Conservation (phyloP, 2,113 vertebrate genomes). For the Acinonyx jubatus region DNA sequence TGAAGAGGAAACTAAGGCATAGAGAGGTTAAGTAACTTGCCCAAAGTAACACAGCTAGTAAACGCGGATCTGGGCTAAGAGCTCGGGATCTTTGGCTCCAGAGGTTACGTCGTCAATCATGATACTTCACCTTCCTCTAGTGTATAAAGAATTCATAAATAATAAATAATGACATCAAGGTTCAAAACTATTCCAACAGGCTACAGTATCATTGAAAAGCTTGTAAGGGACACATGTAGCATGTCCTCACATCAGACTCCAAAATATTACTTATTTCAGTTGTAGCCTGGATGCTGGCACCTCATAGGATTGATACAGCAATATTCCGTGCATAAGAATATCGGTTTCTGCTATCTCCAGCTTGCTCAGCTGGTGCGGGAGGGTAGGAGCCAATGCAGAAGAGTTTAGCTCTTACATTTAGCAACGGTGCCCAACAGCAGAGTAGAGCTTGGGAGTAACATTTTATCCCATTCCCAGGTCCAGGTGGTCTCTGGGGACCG, state of each 20-base stretch:
- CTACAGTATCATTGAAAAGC: neutral
- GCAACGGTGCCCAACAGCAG: neutral
- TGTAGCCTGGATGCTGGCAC: neutral
- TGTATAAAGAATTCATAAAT: neutral
- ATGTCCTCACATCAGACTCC: neutral
- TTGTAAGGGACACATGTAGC: neutral
- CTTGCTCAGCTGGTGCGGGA: neutral
- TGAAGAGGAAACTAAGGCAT: neutral
- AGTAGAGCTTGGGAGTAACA: neutral
- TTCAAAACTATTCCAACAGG: neutral
- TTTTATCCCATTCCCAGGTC: neutral
- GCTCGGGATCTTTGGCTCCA: neutral
- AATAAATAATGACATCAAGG: neutral
- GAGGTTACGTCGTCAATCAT: neutral
- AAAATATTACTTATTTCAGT: neutral
- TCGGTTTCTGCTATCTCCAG: neutral
- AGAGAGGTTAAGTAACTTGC: neutral
- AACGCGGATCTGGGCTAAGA: neutral
- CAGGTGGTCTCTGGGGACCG: neutral
- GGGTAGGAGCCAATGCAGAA: neutral
- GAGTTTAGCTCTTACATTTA: neutral
- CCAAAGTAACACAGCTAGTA: neutral
- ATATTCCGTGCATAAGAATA: rapidly evolving
- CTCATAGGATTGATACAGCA: neutral
- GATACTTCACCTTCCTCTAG: neutral